phyloP scores from a whole-genome alignment of 2,113 vertebrate species.

The Promerops cafer region DNA sequence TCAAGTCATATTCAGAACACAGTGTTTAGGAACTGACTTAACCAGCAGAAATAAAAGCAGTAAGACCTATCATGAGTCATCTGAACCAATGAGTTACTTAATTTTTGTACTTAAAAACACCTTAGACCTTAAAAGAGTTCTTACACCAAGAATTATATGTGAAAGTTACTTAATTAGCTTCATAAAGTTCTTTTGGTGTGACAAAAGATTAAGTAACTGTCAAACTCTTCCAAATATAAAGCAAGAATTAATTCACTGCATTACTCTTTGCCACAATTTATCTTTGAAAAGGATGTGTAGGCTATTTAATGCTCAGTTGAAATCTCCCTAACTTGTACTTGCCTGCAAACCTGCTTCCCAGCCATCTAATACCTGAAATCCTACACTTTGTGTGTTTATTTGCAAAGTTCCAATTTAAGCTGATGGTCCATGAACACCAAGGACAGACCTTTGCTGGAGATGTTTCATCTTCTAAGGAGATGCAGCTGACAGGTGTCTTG shows the following conservation, averaged over 20 bases:
- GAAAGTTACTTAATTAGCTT: background rate
- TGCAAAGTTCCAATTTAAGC: background rate
- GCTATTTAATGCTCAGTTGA: background rate
- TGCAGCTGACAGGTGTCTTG: background rate
- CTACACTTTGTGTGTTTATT: background rate
- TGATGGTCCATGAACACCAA: background rate
- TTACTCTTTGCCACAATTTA: background rate
- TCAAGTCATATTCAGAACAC: background rate
- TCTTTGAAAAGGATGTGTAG: background rate
- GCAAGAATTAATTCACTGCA: background rate
- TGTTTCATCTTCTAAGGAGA: background rate
- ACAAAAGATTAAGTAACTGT: background rate
- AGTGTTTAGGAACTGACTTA: background rate
- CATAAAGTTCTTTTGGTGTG: background rate
- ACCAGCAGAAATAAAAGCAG: background rate
- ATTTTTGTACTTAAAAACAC: background rate
- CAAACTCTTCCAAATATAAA: background rate
- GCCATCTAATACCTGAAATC: background rate
- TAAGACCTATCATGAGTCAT: background rate
- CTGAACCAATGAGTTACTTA: background rate
- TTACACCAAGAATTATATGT: background rate
- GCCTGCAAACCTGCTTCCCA: background rate
- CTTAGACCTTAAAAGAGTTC: background rate
- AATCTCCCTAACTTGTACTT: background rate
- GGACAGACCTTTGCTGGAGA: background rate